These are phyloP conservation scores for Xenopus borealis DNA, from an alignment of 2,113 vertebrate genomes.

Conservation along the genomic window DNA sequence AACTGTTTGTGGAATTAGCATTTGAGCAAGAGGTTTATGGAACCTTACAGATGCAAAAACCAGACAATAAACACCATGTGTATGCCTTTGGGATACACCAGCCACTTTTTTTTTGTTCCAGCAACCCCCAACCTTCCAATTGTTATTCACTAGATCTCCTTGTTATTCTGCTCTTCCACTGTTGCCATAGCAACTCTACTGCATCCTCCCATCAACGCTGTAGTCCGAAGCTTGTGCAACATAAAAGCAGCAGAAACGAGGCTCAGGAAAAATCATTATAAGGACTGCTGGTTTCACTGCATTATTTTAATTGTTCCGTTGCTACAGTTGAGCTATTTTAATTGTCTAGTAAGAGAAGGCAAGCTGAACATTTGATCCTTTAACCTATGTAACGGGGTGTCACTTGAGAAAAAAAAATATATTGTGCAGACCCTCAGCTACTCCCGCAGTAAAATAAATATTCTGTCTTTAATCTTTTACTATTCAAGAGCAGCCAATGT, in stretches of 20 bases:
- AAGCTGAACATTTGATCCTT: too few relatives aligned
- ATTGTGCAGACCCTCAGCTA: too few relatives aligned
- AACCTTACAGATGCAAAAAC: conserved; percentile 36
- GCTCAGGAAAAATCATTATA: conserved; percentile 16
- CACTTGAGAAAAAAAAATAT: too few relatives aligned
- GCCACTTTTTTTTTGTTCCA: conserved; percentile 33
- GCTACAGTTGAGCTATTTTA: conserved; percentile 12
- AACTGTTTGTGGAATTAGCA: conserved; percentile 29
- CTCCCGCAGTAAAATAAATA: too few relatives aligned
- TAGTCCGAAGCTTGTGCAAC: conserved; percentile 12
- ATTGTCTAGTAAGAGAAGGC: neutral
- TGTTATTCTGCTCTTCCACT: conserved; percentile 20
- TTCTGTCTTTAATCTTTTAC: too few relatives aligned
- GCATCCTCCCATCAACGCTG: conserved; percentile 33
- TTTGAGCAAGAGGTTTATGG: conserved; percentile 14
- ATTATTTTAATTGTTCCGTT: conserved; percentile 7
- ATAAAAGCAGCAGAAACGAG: conserved; percentile 17
- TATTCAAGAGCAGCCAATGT: too few relatives aligned
- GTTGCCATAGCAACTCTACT: conserved; percentile 37
- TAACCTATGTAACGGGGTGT: too few relatives aligned
- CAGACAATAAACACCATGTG: conserved; percentile 38
- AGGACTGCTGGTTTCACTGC: conserved; percentile 5
- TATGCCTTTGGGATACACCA: conserved; percentile 32
- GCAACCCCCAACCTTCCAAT: conserved; percentile 28
- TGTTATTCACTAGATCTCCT: conserved; percentile 34